These are phyloP conservation scores for Doris montereyensis DNA, from an alignment of 2,888 invertebrate genomes.

Conservation along the genomic window DNA sequence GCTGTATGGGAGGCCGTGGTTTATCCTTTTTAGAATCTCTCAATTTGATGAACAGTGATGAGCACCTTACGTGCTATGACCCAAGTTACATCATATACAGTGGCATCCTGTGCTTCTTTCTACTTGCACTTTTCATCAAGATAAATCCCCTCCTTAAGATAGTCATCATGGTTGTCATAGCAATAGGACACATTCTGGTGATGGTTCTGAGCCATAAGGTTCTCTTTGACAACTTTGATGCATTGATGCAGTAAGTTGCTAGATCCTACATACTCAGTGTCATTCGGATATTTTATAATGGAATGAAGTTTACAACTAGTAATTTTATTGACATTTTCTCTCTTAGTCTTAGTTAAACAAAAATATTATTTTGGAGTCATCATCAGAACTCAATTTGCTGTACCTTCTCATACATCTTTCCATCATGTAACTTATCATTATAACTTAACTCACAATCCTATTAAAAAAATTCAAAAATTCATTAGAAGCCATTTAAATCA, in stretches of 20 bases:
- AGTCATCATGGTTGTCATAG: slow-evolving; percentile 80
- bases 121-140: slow-evolving; percentile 87
- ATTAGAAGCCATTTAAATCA: too few species aligned
- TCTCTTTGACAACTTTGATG: slow-evolving; percentile 87
- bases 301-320: too few species aligned
- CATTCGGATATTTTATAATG: not conserved
- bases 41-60: slow-evolving; percentile 49
- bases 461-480: too few species aligned
- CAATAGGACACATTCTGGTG: slow-evolving; percentile 86
- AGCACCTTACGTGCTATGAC: slow-evolving; percentile 79
- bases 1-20: slow-evolving; percentile 65
- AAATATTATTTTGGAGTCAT: too few species aligned
- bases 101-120: slow-evolving; percentile 87
- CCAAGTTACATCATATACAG: slow-evolving; percentile 91
- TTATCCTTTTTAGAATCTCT: slow-evolving; percentile 55
- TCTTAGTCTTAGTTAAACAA: too few species aligned
- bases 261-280: not conserved
- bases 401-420: too few species aligned
- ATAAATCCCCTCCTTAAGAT: slow-evolving; percentile 88
- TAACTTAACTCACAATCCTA: too few species aligned
- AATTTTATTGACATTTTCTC: too few species aligned
- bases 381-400: too few species aligned
- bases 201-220: slow-evolving; percentile 86
- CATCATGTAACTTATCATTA: too few species aligned
- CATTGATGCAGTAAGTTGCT: slow-evolving; percentile 55